phyloP scores from a whole-genome alignment of 1,140 invertebrate genomes.

The Helicoverpa armigera region DNA sequence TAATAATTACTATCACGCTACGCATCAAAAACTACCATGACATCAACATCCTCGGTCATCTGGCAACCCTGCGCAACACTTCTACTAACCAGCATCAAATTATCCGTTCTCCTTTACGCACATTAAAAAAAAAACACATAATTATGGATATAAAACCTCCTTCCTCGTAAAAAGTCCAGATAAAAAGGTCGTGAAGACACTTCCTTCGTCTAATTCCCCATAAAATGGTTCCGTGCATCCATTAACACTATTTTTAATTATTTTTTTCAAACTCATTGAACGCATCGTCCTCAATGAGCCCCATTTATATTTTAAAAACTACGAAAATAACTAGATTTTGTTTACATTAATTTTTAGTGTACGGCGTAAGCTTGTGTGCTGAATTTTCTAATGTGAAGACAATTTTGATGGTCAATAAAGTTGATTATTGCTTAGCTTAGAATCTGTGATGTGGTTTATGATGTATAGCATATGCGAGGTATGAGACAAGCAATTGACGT shows the following conservation, averaged over 20 bases:
- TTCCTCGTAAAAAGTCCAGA: slow-evolving; percentile 64
- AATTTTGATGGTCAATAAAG: slow-evolving; percentile 55
- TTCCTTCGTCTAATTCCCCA: slow-evolving; percentile 64
- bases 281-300: slow-evolving; percentile 68
- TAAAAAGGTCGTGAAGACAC: slow-evolving; percentile 68
- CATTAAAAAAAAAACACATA: slow-evolving; percentile 65
- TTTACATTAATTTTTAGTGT: slow-evolving; percentile 67
- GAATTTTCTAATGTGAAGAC: slow-evolving; percentile 62
- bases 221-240: slow-evolving; percentile 63
- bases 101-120: slow-evolving; percentile 62
- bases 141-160: slow-evolving; percentile 72
- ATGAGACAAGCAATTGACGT: slow-evolving; percentile 79
- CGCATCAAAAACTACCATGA: slow-evolving; percentile 2
- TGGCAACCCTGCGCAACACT: slow-evolving; percentile 51
- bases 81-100: slow-evolving; percentile 55
- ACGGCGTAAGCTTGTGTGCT: slow-evolving; percentile 63
- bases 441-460: slow-evolving; percentile 54
- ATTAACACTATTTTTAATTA: slow-evolving; percentile 69
- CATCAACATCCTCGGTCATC: slow-evolving; percentile 7
- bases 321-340: slow-evolving; percentile 64
- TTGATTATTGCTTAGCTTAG: slow-evolving; percentile 54
- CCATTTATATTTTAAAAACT: slow-evolving; percentile 66
- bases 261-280: slow-evolving; percentile 69
- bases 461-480: slow-evolving; percentile 64
- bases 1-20: background rate